These are phyloP conservation scores for Fregata magnificens DNA, from an alignment of 2,113 vertebrate species.

Conservation along the genomic window DNA sequence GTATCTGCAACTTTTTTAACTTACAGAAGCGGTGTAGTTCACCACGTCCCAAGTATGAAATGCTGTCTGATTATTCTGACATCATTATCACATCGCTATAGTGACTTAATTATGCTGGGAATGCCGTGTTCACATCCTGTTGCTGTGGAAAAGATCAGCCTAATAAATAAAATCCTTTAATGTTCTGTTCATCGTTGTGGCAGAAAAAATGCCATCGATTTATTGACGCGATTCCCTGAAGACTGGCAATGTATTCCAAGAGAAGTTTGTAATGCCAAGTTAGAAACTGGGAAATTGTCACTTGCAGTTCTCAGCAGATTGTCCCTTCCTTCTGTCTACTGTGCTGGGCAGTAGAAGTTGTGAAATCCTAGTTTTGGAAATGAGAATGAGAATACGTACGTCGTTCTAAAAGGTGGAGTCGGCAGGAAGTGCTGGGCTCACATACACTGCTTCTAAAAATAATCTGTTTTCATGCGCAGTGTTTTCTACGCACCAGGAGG, in stretches of 20 bases:
- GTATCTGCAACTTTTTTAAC: neutral
- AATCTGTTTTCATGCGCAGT: conserved; percentile 14
- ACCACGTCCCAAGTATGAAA: neutral
- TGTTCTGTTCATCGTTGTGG: neutral
- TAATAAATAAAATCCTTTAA: conserved; percentile 39
- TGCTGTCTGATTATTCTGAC: conserved; percentile 13
- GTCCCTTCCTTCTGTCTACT: neutral
- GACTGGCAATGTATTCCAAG: neutral
- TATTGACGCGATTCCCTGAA: neutral
- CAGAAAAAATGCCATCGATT: neutral
- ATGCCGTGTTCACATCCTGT: conserved; percentile 19
- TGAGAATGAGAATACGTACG: neutral
- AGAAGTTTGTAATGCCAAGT: neutral
- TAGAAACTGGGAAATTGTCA: neutral
- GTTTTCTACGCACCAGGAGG: neutral
- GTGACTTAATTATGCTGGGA: conserved; percentile 1
- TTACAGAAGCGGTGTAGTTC: neutral
- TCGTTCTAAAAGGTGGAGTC: conserved; percentile 49
- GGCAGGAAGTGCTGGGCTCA: conserved; percentile 58
- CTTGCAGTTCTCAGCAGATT: neutral
- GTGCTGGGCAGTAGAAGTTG: conserved; percentile 43
- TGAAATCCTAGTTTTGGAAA: neutral
- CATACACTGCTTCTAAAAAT: conserved; percentile 48
- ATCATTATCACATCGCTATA: conserved; percentile 23
- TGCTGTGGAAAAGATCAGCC: conserved; percentile 25